phyloP scores from a whole-genome alignment of 2,888 invertebrate genomes.

The Folsomia manolachei region DNA sequence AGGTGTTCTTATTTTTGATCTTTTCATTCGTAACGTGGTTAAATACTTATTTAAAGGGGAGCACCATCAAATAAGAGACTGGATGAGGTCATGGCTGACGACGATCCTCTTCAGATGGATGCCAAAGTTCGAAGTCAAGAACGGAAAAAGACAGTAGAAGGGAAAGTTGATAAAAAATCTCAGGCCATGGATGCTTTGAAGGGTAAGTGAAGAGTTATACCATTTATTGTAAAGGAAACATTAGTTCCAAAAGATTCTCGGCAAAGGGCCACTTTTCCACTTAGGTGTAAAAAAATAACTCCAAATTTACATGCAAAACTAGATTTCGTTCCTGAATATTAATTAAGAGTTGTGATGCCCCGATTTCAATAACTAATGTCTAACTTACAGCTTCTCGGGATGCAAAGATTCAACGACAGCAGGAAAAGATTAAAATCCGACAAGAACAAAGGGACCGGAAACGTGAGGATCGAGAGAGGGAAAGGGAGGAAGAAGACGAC shows the following conservation, averaged over 20 bases:
- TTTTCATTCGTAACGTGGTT: background rate
- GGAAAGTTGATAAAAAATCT: conserved; percentile 76
- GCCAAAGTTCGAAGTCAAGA: conserved; percentile 76
- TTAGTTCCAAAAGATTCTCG: no score
- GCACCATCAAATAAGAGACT: no score
- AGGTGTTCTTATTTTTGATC: background rate
- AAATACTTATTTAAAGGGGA: background rate
- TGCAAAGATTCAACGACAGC: conserved; percentile 73
- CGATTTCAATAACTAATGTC: no score
- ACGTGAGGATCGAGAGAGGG: conserved; percentile 51
- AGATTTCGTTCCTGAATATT: no score
- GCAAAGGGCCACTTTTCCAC: no score
- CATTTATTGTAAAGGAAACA: no score
- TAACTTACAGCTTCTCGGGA: conserved; percentile 86
- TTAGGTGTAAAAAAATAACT: no score
- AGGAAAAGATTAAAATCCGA: conserved; percentile 57
- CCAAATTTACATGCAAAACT: no score
- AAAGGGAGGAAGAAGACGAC: conserved; percentile 53
- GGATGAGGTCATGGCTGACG: background rate
- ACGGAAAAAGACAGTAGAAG: conserved; percentile 85
- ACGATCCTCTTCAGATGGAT: conserved; percentile 57
- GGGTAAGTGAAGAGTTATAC: no score
- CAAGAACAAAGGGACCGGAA: conserved; percentile 54
- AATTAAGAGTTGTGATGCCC: no score
- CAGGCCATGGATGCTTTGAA: conserved; percentile 90